These are phyloP conservation scores for Ceuthmochares aereus DNA, from an alignment of 2,113 vertebrate species.

Conservation along the genomic window DNA sequence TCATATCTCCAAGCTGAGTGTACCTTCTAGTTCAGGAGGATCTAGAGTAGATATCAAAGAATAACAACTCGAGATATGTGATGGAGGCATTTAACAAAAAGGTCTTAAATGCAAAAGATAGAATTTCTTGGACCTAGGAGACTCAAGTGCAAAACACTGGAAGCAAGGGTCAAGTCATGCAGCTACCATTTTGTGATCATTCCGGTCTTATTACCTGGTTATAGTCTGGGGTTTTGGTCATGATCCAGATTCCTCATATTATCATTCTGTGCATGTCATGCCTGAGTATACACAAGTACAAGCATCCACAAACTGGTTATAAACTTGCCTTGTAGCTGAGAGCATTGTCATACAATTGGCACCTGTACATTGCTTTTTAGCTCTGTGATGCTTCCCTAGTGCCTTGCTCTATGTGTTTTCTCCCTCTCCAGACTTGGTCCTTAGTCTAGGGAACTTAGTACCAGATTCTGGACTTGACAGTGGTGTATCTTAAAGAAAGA, in stretches of 20 bases:
- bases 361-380: background rate
- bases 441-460: background rate
- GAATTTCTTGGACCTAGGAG: background rate
- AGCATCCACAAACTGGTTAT: accelerated
- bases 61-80: accelerated
- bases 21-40: background rate
- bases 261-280: accelerated
- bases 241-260: background rate
- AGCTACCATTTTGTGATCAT: background rate
- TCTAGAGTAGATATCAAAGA: background rate
- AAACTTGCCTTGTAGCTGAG: background rate
- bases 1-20: background rate
- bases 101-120: background rate
- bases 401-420: background rate
- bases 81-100: background rate
- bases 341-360: background rate
- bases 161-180: background rate
- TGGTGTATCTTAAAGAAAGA: background rate
- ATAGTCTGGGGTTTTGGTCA: accelerated
- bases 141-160: background rate
- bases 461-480: background rate
- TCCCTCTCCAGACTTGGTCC: background rate
- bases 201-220: background rate
- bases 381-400: background rate
- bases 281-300: background rate